Evolutionary conservation across 1,140 invertebrate genomes (phyloP).

Genomic region (Microvelia longipes): DNA sequence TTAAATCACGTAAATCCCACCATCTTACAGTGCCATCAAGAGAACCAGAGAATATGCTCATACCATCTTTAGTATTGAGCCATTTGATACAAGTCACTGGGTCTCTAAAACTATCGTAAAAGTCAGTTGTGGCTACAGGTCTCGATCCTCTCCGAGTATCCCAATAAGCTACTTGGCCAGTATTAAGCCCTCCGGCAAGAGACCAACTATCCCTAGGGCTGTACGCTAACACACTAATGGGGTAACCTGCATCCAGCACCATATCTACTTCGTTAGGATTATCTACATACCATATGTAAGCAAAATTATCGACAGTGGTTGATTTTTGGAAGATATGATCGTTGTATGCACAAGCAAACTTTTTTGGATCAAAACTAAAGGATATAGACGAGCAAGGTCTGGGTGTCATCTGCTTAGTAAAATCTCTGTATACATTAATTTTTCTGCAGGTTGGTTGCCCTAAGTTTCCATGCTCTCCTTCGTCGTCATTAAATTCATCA

Average conservation of each 20-base stretch:
- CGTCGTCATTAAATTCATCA: neutral
- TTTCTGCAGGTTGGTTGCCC: neutral
- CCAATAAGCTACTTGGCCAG: conserved; percentile 47
- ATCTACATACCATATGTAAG: neutral
- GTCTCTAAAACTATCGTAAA: conserved; percentile 61
- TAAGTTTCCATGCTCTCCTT: neutral
- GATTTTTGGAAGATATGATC: neutral
- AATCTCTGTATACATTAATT: neutral
- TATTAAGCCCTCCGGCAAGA: neutral
- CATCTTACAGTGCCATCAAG: conserved; percentile 51
- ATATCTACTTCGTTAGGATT: neutral
- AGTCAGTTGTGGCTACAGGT: conserved; percentile 39
- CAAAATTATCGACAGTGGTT: neutral
- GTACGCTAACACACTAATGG: neutral
- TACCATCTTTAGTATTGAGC: conserved; percentile 35
- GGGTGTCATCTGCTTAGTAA: neutral
- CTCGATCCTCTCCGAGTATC: conserved; percentile 56
- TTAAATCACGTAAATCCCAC: conserved; percentile 62
- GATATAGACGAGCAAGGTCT: neutral
- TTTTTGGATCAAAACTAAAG: neutral
- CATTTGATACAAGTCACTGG: conserved; percentile 53
- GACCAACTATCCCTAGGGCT: conserved; percentile 8
- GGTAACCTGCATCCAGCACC: neutral
- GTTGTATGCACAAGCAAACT: neutral
- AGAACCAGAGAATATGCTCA: conserved; percentile 42